phyloP scores from a whole-genome alignment of 2,888 invertebrate species.

The Gastrophysa polygoni region DNA sequence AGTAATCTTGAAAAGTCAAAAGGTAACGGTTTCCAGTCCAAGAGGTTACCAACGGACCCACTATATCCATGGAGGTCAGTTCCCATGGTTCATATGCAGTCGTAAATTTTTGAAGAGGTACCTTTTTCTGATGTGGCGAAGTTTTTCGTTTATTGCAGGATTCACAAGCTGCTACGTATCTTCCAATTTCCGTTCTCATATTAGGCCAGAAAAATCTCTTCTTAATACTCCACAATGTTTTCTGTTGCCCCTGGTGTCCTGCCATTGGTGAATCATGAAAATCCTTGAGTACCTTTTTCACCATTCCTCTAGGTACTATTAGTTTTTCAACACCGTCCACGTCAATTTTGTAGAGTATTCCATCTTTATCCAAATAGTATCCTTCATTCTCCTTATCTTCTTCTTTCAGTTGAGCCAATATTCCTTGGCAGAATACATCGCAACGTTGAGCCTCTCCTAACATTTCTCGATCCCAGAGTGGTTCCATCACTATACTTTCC shows the following conservation, averaged over 20 bases:
- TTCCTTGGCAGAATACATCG: constrained; percentile 6
- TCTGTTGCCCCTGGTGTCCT: constrained; percentile 44
- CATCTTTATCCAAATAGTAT: constrained; percentile 12
- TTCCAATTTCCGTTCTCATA: constrained; percentile 35
- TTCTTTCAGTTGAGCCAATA: constrained; percentile 5
- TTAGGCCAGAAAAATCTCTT: constrained; percentile 40
- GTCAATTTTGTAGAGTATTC: constrained; percentile 12
- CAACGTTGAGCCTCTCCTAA: constrained; percentile 7
- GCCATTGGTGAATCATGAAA: constrained; percentile 36
- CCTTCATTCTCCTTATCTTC: not conserved
- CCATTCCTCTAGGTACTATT: constrained; percentile 10
- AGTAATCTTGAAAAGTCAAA: constrained; percentile 43
- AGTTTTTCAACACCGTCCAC: constrained; percentile 4
- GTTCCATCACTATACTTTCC: constrained; percentile 9
- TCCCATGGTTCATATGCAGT: constrained; percentile 34
- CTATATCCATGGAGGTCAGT: constrained; percentile 41
- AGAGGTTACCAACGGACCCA: constrained; percentile 40
- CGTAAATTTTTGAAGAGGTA: constrained; percentile 36
- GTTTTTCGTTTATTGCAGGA: constrained; percentile 42
- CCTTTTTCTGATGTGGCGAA: constrained; percentile 29
- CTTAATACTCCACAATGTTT: constrained; percentile 36
- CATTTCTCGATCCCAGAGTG: constrained; percentile 12
- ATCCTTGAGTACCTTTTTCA: constrained; percentile 9
- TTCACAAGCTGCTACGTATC: constrained; percentile 37
- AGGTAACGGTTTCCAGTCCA: constrained; percentile 40